Evolutionary conservation across 2,888 invertebrate species (phyloP).

Genomic region (Bedellia somnulentella): DNA sequence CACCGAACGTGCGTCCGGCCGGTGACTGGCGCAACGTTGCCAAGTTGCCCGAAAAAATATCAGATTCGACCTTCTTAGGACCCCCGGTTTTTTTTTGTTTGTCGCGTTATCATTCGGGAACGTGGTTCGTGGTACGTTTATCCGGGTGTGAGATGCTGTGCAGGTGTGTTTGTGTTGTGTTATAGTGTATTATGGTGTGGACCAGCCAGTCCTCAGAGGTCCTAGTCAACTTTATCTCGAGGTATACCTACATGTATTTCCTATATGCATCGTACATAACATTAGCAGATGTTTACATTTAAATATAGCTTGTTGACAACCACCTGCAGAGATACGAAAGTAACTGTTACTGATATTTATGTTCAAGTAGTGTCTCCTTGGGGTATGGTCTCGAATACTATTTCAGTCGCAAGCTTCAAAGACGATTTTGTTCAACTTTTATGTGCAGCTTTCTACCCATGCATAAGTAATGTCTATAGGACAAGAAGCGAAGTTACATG

Average conservation of each 20-base stretch:
- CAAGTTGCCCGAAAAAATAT: constrained; percentile 54
- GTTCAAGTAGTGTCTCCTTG: no score
- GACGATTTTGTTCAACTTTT: no score
- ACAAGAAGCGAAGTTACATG: no score
- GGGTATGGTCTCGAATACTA: no score
- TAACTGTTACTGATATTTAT: no score
- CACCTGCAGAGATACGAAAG: no score
- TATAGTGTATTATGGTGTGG: constrained; percentile 50
- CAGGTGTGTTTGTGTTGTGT: constrained; percentile 48
- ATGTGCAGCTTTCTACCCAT: no score
- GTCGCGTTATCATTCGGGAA: constrained; percentile 57
- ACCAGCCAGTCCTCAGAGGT: constrained; percentile 57
- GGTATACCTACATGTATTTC: constrained; percentile 27
- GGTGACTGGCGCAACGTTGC: constrained; percentile 49
- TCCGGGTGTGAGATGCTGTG: constrained; percentile 46
- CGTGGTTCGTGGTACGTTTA: constrained; percentile 46
- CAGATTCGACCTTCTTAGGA: constrained; percentile 61
- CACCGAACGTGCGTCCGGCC: constrained; percentile 54
- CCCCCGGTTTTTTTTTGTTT: constrained; percentile 56
- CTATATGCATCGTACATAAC: no score
- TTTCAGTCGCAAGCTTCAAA: no score
- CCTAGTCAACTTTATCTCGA: constrained; percentile 51
- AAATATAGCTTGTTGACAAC: no score
- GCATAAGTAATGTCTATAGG: no score
- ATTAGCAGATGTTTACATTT: no score